Conservation (phyloP, 2,113 vertebrate genomes). For the Drymodes brunneopygia region DNA sequence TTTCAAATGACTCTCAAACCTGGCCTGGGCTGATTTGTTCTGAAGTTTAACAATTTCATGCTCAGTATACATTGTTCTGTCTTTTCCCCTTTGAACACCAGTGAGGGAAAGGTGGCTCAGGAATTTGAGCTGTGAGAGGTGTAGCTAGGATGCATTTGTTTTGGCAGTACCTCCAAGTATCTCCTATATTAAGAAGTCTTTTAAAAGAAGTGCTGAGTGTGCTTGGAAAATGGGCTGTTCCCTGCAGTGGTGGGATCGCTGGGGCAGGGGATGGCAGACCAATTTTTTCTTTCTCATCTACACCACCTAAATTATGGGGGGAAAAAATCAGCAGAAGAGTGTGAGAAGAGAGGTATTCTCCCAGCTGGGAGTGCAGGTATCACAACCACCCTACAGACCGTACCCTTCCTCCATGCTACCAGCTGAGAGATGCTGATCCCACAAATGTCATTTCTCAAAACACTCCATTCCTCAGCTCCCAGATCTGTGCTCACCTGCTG, state of each 20-base stretch:
- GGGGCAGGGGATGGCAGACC: not conserved
- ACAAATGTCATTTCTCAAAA: not conserved
- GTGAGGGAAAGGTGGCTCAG: conserved; percentile 4
- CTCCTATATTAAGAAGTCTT: not conserved
- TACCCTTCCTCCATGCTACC: not conserved
- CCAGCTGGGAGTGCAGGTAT: not conserved
- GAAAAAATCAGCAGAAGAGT: not conserved
- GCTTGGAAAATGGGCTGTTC: not conserved
- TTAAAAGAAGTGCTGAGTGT: not conserved
- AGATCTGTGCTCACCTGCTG: not conserved
- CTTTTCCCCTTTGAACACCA: not conserved
- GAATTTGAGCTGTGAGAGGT: not conserved
- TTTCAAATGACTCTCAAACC: not conserved
- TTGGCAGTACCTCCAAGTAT: not conserved
- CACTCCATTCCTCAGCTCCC: not conserved
- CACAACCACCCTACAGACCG: not conserved
- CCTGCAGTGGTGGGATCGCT: not conserved
- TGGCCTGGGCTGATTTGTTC: not conserved
- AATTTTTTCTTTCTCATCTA: not conserved
- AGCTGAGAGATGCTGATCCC: not conserved
- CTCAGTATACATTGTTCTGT: not conserved
- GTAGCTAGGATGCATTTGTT: not conserved
- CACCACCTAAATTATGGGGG: not conserved
- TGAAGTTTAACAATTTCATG: not conserved
- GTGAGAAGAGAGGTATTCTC: not conserved